Conservation (phyloP, 2,797 vertebrate genomes). For the Micromesistius poutassou region DNA sequence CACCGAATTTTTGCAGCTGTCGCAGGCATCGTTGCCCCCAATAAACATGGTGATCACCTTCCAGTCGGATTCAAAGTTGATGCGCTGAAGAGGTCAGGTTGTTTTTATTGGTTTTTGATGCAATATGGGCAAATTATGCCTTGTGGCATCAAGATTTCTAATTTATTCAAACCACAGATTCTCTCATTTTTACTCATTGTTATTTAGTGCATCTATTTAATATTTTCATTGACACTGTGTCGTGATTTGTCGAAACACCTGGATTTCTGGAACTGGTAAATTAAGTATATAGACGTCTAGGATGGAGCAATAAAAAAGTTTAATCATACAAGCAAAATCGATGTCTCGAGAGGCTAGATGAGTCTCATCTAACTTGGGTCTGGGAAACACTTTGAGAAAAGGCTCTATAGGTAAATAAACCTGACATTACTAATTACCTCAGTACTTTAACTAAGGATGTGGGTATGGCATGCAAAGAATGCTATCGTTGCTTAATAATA, state of each 20-base stretch:
- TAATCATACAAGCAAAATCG: too few species aligned
- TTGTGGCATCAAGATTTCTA: background rate
- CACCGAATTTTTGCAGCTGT: constrained; percentile 82
- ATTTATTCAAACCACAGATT: background rate
- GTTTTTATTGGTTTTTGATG: background rate
- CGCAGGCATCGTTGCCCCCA: constrained; percentile 83
- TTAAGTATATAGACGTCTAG: background rate
- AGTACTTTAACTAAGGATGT: too few species aligned
- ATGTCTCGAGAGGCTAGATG: background rate
- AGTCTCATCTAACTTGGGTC: background rate
- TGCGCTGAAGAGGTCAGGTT: constrained; percentile 63
- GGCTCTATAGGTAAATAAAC: background rate
- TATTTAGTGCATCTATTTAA: background rate
- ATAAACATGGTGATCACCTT: constrained; percentile 87
- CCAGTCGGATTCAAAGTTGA: constrained; percentile 83
- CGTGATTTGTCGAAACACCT: background rate
- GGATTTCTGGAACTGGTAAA: constrained; percentile 1
- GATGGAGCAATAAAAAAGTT: background rate
- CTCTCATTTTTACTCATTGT: background rate
- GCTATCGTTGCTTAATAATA: background rate
- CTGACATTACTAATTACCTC: background rate
- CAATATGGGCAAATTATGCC: background rate
- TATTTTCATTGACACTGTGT: background rate
- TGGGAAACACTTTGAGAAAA: background rate
- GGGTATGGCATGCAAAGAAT: background rate